These are phyloP conservation scores for Zaprionus lachaisei DNA, from an alignment of 1,140 invertebrate species.

Conservation along the genomic window DNA sequence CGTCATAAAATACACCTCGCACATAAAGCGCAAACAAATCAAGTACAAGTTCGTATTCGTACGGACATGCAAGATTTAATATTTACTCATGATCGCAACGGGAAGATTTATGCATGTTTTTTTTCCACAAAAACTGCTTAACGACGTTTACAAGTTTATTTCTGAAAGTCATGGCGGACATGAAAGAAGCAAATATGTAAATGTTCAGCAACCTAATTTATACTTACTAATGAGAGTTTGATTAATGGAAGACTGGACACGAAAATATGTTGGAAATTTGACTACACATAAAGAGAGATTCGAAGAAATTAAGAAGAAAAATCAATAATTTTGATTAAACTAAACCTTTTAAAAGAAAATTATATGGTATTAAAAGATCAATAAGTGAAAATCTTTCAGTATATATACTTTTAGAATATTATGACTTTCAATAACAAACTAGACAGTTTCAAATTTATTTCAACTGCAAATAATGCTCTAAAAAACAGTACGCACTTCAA, in stretches of 20 bases:
- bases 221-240: neutral
- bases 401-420: neutral
- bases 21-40: slow-evolving; percentile 40
- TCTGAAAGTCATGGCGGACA: slow-evolving; percentile 27
- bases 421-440: neutral
- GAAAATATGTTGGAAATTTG: neutral
- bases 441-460: neutral
- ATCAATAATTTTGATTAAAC: neutral
- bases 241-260: slow-evolving; percentile 17
- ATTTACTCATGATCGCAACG: slow-evolving; percentile 60
- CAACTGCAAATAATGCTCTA: neutral
- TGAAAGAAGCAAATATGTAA: slow-evolving; percentile 13
- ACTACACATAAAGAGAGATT: neutral
- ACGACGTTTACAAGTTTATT: slow-evolving; percentile 36
- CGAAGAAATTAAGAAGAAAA: neutral
- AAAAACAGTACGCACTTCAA: neutral
- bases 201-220: slow-evolving; percentile 1
- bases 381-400: too few relatives aligned
- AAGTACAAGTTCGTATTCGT: slow-evolving; percentile 20
- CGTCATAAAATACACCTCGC: slow-evolving; percentile 34
- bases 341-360: too few relatives aligned
- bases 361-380: neutral
- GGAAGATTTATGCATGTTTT: slow-evolving; percentile 35
- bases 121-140: slow-evolving; percentile 21
- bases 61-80: slow-evolving; percentile 28